phyloP scores from a whole-genome alignment of 2,113 vertebrate genomes.

The Arothron firmamentum region DNA sequence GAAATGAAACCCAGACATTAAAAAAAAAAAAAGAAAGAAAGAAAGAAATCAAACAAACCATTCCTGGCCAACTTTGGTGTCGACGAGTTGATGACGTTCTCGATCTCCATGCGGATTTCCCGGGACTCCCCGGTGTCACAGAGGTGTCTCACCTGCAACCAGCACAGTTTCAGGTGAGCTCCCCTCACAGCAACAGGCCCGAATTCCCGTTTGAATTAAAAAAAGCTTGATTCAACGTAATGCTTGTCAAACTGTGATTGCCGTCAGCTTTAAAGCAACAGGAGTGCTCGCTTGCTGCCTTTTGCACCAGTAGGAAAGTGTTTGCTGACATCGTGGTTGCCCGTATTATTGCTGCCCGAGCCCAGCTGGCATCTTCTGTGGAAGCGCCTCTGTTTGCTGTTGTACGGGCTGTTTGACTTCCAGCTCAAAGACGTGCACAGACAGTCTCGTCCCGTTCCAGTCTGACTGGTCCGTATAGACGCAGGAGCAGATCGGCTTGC shows the following conservation, averaged over 20 bases:
- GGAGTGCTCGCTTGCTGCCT: no score
- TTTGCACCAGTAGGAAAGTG: no score
- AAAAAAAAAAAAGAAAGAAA: not conserved
- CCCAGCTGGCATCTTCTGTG: not conserved
- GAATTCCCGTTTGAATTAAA: not conserved
- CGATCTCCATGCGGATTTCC: constrained; percentile 86
- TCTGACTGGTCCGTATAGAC: no score
- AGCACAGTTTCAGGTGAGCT: not conserved
- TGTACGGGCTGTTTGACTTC: no score
- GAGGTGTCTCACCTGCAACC: constrained; percentile 85
- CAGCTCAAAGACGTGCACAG: no score
- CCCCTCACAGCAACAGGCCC: not conserved
- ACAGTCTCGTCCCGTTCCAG: no score
- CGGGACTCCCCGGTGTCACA: constrained; percentile 85
- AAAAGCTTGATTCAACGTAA: not conserved
- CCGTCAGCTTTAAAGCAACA: not conserved
- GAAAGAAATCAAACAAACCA: constrained; percentile 72
- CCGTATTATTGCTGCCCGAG: not conserved
- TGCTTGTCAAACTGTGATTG: not conserved
- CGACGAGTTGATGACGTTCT: constrained; percentile 86
- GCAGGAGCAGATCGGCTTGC: no score
- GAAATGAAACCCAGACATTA: not conserved
- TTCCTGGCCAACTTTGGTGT: constrained; percentile 88
- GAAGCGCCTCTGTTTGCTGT: no score
- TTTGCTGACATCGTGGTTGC: no score